phyloP scores from a whole-genome alignment of 2,888 invertebrate genomes.

The Caenorhabditis sulstoni region DNA sequence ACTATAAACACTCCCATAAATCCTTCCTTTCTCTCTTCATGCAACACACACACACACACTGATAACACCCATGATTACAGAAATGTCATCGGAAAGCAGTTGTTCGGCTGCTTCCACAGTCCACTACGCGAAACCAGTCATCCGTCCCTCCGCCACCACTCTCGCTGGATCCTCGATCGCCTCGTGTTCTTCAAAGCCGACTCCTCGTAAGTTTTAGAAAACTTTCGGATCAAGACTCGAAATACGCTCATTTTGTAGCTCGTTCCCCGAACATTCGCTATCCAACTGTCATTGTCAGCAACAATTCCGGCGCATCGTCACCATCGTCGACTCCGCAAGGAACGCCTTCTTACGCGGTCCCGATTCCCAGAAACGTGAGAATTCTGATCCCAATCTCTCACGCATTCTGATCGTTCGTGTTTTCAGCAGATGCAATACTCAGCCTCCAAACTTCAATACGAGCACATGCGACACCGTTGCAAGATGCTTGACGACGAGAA shows the following conservation, averaged over 20 bases:
- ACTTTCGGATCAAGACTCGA: background rate
- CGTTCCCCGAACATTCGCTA: conserved; percentile 63
- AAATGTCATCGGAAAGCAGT: conserved; percentile 48
- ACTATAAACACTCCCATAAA: too few species aligned
- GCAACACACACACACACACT: conserved; percentile 13
- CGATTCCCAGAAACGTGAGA: conserved; percentile 49
- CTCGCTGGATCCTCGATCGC: conserved; percentile 29
- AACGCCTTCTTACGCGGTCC: conserved; percentile 51
- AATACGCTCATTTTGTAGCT: conserved; percentile 37
- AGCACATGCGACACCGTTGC: conserved; percentile 64
- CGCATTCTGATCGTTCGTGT: background rate
- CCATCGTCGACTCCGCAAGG: conserved; percentile 29
- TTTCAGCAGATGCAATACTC: conserved; percentile 59
- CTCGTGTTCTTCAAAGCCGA: conserved; percentile 39
- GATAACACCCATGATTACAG: conserved; percentile 4
- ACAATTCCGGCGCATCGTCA: conserved; percentile 19
- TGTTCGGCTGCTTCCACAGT: conserved; percentile 49
- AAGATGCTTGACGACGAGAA: conserved; percentile 73
- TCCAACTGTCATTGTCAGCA: conserved; percentile 60
- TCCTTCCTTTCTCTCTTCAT: conserved; percentile 5
- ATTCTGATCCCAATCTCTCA: too few species aligned
- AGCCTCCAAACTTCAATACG: conserved; percentile 60
- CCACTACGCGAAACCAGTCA: conserved; percentile 62
- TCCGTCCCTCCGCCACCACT: conserved; percentile 23
- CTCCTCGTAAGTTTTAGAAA: conserved; percentile 32